phyloP scores from a whole-genome alignment of 2,113 vertebrate genomes.

The Grammomys dolichurus region DNA sequence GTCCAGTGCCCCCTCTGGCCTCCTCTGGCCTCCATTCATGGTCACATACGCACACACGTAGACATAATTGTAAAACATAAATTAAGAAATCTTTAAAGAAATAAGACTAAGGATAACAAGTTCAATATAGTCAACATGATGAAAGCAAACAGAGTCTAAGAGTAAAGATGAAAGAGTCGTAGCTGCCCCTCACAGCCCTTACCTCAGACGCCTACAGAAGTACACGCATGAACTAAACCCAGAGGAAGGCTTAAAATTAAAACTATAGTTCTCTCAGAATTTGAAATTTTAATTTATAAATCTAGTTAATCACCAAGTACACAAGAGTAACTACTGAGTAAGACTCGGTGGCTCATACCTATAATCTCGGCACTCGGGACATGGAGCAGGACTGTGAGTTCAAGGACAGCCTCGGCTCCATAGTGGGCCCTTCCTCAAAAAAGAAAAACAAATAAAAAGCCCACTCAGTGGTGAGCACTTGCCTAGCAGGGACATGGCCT shows the following conservation, averaged over 20 bases:
- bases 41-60: not conserved
- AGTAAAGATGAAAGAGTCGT: not conserved
- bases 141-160: not conserved
- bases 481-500: not conserved
- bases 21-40: not conserved
- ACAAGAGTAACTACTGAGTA: not conserved
- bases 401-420: not conserved
- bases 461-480: not conserved
- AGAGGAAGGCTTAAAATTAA: not conserved
- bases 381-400: not conserved
- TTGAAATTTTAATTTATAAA: not conserved
- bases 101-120: not conserved
- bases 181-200: not conserved
- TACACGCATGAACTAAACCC: not conserved
- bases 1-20: too few relatives aligned
- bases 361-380: not conserved
- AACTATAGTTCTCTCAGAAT: not conserved
- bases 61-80: not conserved
- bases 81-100: not conserved
- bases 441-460: not conserved
- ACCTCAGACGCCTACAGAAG: not conserved
- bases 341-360: not conserved
- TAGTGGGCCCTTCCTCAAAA: not conserved
- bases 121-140: not conserved
- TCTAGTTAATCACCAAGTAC: not conserved